These are phyloP conservation scores for Eueremaeus valkanovi DNA, from an alignment of 2,888 invertebrate genomes.

Conservation along the genomic window DNA sequence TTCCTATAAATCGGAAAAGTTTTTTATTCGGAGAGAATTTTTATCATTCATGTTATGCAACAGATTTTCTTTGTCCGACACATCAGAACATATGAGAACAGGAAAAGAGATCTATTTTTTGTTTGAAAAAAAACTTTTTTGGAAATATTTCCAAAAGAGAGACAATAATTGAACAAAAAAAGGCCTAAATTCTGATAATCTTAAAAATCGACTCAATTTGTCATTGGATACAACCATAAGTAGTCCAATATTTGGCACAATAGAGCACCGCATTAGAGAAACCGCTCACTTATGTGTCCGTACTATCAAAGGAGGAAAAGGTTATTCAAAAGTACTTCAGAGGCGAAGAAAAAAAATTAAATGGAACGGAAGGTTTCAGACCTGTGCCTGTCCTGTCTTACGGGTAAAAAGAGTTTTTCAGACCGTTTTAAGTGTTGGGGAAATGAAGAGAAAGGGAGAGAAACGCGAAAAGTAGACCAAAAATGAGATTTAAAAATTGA, in stretches of 20 bases:
- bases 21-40: too few species aligned
- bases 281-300: neutral
- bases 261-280: neutral
- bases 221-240: slow-evolving; percentile 8
- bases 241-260: neutral
- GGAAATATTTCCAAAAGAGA: too few species aligned
- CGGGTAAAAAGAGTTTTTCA: slow-evolving; percentile 23
- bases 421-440: neutral
- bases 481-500: slow-evolving; percentile 13
- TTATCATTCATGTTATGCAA: too few species aligned
- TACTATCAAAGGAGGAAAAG: neutral
- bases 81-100: too few species aligned
- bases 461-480: slow-evolving; percentile 12
- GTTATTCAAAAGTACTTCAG: neutral
- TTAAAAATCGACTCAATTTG: neutral
- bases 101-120: too few species aligned
- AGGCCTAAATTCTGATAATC: too few species aligned
- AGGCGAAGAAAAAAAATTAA: neutral
- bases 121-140: too few species aligned
- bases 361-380: neutral
- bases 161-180: too few species aligned
- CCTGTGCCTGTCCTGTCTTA: neutral
- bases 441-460: neutral
- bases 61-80: too few species aligned
- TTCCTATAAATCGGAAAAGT: too few species aligned